Evolutionary conservation across 2,888 invertebrate species (phyloP), one percentile per base, ranked within the genome.

Genomic region (Colostygia pectinataria): DNA sequence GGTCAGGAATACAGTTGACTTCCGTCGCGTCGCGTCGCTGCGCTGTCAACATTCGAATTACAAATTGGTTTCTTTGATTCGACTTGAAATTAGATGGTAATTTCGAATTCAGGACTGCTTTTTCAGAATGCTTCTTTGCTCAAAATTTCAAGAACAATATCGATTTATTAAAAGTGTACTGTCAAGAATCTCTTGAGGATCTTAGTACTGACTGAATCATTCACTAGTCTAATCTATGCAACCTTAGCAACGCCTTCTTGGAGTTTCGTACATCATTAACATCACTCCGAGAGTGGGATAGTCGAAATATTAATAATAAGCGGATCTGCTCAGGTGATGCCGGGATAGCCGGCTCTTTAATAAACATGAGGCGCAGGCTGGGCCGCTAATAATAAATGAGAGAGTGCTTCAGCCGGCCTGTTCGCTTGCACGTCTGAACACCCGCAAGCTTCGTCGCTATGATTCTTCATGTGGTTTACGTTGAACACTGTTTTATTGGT

Each of bases 301-400:
- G 33, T 34, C 37, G 37, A 48, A 44, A 41, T 42, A 45, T 50
- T 45, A 54, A 52, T 41, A 40, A 53, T 50, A 46, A 45, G 38
- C 43, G 34, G 33, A 45, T 14, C 42, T 31, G 44, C 45, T 52
- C 59, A 59, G 59, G 57, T 57, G 59, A 59, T 54, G 58, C 46
- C 44, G 45, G 56, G 56, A 42, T 54, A 53, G 52, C 41, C 40
- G 47, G 33, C 49, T 43, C 46, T 55, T 61, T 56, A 57, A 61
- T 61, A 61, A 57, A 61, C 61, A 61, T 59, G 59, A 61, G 51
- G 48, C 43, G 38, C 42, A 39, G 39, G 53, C 53, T 53, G 46
- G 47, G 52, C 43, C 43, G 43, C 39, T 53, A 53, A 53, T 53
- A 53, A 53, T 53, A 53, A 53, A 53, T 53, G 53, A 47, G 52